These are phyloP conservation scores for Gopherus evgoodei DNA, from an alignment of 2,113 vertebrate species.

Conservation along the genomic window DNA sequence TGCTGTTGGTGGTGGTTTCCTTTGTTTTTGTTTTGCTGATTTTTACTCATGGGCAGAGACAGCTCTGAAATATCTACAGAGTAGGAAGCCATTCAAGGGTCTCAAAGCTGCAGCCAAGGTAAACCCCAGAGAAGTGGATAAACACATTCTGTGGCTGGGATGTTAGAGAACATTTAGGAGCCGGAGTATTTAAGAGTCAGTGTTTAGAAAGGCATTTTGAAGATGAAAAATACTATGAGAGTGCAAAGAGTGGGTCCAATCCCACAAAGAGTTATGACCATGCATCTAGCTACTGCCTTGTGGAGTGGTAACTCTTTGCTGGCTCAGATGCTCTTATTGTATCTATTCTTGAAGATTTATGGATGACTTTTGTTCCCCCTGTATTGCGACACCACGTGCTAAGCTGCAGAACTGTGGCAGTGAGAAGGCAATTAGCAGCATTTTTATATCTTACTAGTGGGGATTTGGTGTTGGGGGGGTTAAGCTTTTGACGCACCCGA, in stretches of 20 bases:
- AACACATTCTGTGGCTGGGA: not conserved
- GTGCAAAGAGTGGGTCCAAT: not conserved
- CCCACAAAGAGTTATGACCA: not conserved
- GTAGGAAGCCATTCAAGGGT: not conserved
- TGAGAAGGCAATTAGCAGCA: not conserved
- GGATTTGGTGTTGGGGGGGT: not conserved
- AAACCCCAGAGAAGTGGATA: not conserved
- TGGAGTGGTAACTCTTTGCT: not conserved
- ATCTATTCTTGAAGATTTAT: not conserved
- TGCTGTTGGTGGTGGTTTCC: not conserved
- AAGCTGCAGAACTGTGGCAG: not conserved
- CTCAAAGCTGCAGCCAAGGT: not conserved
- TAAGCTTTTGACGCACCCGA: conserved; percentile 37
- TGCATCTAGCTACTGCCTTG: not conserved
- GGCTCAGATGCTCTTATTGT: not conserved
- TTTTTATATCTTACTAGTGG: not conserved
- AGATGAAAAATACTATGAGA: not conserved
- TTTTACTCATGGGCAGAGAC: not conserved
- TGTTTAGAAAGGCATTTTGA: not conserved
- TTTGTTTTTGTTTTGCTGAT: not conserved
- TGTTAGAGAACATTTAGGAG: not conserved
- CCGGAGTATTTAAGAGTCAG: not conserved
- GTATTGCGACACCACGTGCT: not conserved
- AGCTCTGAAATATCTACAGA: not conserved
- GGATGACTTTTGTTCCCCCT: not conserved